These are phyloP conservation scores for Camponotus vicinus DNA, from an alignment of 1,140 invertebrate genomes.

Conservation along the genomic window DNA sequence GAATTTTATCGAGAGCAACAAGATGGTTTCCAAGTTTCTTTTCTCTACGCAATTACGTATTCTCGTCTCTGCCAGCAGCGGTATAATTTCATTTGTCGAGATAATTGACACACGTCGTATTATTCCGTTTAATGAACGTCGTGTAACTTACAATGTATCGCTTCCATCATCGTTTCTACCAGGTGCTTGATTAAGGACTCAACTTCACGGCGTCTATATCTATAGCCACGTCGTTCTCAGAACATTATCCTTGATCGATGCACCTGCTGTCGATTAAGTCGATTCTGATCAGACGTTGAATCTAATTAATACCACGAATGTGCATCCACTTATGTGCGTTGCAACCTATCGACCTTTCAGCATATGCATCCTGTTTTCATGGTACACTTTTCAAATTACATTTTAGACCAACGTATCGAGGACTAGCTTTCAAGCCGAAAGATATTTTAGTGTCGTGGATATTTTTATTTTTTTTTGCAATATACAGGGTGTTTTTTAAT, in stretches of 20 bases:
- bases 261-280: conserved; percentile 61
- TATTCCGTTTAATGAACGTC: conserved; percentile 45
- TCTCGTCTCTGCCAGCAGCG: background rate
- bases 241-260: conserved; percentile 61
- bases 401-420: background rate
- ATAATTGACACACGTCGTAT: conserved; percentile 1
- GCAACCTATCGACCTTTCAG: conserved; percentile 33
- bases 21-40: background rate
- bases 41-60: background rate
- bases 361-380: conserved; percentile 24
- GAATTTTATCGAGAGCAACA: background rate
- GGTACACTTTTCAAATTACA: conserved; percentile 29
- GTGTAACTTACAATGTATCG: conserved; percentile 36
- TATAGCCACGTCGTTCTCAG: conserved; percentile 24
- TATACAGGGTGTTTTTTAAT: too few species aligned
- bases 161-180: conserved; percentile 33
- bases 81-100: conserved; percentile 2
- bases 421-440: background rate
- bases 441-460: background rate
- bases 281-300: conserved; percentile 53
- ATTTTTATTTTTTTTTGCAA: conserved; percentile 12
- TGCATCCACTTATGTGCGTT: conserved; percentile 5
- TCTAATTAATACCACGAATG: conserved; percentile 43
- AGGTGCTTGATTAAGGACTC: conserved; percentile 46
- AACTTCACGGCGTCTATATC: background rate